Evolutionary conservation across 1,140 invertebrate genomes (phyloP), one percentile per base, ranked within the genome.

Genomic region (Drosophila parabipectinata): DNA sequence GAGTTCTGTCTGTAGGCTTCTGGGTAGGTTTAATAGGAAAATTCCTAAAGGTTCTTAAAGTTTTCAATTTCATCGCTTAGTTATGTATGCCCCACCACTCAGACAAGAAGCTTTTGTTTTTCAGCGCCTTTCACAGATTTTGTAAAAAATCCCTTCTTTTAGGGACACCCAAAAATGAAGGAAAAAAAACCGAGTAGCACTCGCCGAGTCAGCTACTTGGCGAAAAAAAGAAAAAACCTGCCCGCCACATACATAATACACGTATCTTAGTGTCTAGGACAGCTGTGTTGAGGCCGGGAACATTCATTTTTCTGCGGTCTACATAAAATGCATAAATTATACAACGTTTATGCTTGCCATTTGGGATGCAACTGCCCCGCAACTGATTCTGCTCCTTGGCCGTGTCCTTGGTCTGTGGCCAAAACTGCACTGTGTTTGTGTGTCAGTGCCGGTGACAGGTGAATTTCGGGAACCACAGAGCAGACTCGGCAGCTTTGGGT

Each of bases 311-410:
- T 80, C 77, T 87, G 83, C 75, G 83, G 69, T 88, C 60, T 55
- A 81, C 82, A 87, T 83, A 82, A 88, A 88, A 82, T 88, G 82
- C 83, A 82, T 88, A 88, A 87, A 82, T 87, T 88, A 88, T 88
- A 77, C 72, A 72, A 60, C 83, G 64, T 83, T 87, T 88, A 88
- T 88, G 66, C 63, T 54, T 24, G 18, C n/a, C 44, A 21, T 47
- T 47, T 21, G 15, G 44, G 18, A 21, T 47, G 44, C 44, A 47
- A 28, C 44, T 14, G 41, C 45, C 37, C 28, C 24, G 4, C 14
- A n/a, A 14, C 34, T 28, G 39, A n/a, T 41, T 4, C 39, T 44
- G 41, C 41, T 32, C 18, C 34, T 28, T 55, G 26, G 41, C 14
- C 57, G 32, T 60, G 57, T 28, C 28, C 41, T 44, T 44, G 41